Evolutionary conservation across 2,888 invertebrate genomes (phyloP).

Genomic region (Synanthedon myopaeformis): DNA sequence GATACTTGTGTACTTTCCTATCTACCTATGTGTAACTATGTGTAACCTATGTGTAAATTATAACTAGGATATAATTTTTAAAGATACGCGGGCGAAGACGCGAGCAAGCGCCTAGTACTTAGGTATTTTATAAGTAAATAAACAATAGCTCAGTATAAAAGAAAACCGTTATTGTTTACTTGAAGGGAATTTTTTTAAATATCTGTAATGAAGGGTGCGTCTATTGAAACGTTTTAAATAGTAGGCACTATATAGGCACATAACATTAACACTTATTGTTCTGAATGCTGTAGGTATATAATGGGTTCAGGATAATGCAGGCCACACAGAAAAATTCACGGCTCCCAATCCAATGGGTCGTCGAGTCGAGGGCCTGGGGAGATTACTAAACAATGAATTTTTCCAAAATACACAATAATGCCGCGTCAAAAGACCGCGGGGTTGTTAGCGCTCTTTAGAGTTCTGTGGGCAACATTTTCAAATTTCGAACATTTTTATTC

Average conservation of each 20-base stretch:
- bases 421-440: conserved; percentile 59
- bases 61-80: too few species aligned
- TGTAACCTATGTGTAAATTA: too few species aligned
- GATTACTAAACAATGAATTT: conserved; percentile 67
- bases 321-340: conserved; percentile 33
- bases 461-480: conserved; percentile 17
- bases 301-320: conserved; percentile 28
- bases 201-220: conserved; percentile 11
- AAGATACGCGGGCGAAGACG: too few species aligned
- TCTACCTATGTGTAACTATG: too few species aligned
- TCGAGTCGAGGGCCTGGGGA: conserved; percentile 46
- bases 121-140: too few species aligned
- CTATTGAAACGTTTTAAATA: conserved; percentile 12
- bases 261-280: conserved; percentile 40
- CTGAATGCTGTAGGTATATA: conserved; percentile 30
- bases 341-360: conserved; percentile 45
- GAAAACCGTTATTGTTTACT: too few species aligned
- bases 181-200: too few species aligned
- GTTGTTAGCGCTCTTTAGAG: conserved; percentile 44
- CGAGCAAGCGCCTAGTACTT: too few species aligned
- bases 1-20: too few species aligned
- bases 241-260: conserved; percentile 42
- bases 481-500: conserved; percentile 5
- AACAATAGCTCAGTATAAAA: too few species aligned
- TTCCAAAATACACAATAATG: conserved; percentile 69